These are phyloP conservation scores for Eonycteris spelaea DNA, from an alignment of 2,113 vertebrate species.

Conservation along the genomic window DNA sequence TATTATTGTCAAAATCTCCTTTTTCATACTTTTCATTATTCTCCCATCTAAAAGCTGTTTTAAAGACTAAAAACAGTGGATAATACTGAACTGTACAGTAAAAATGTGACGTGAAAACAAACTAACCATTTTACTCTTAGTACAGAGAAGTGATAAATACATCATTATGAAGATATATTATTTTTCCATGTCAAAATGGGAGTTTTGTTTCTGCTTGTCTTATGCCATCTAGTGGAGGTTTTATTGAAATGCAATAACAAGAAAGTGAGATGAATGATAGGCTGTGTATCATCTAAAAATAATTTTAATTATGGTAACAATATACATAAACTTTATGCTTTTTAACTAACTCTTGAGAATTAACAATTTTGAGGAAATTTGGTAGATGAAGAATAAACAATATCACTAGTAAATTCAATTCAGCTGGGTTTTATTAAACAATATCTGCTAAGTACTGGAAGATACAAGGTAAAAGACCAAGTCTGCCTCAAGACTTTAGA, in stretches of 20 bases:
- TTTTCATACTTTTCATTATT: constrained; percentile 17
- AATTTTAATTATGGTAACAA: not conserved
- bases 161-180: not conserved
- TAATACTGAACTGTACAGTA: not conserved
- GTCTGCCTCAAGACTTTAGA: not conserved
- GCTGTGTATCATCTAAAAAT: not conserved
- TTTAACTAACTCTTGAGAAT: not conserved
- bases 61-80: constrained; percentile 9
- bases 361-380: not conserved
- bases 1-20: not conserved
- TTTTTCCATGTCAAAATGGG: not conserved
- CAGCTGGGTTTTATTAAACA: not conserved
- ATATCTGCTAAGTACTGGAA: not conserved
- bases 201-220: constrained; percentile 53
- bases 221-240: constrained; percentile 72
- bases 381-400: not conserved
- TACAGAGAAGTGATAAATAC: not conserved
- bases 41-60: not conserved
- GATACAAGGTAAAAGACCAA: not conserved
- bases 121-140: not conserved
- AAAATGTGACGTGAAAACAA: constrained; percentile 20
- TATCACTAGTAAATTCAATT: constrained; percentile 16
- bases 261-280: constrained; percentile 13
- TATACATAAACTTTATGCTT: not conserved
- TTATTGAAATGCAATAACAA: constrained; percentile 35